These are phyloP conservation scores for Bursaphelenchus okinawaensis DNA, from an alignment of 2,888 invertebrate genomes.

Conservation along the genomic window DNA sequence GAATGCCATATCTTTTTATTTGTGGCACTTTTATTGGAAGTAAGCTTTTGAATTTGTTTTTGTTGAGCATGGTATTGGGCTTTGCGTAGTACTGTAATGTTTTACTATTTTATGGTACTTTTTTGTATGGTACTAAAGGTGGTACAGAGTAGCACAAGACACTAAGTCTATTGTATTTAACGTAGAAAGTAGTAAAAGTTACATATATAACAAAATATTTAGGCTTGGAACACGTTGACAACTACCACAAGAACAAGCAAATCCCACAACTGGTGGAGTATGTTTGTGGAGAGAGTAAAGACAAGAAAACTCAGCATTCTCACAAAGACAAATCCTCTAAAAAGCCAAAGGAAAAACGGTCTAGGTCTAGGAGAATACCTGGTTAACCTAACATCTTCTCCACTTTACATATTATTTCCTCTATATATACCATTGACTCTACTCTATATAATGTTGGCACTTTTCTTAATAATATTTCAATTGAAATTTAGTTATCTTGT, in stretches of 20 bases:
- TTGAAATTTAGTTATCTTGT: too few relatives aligned
- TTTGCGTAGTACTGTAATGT: not conserved
- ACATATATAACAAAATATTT: too few relatives aligned
- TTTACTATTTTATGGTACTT: too few relatives aligned
- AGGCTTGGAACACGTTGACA: conserved; percentile 54
- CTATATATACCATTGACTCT: too few relatives aligned
- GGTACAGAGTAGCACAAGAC: too few relatives aligned
- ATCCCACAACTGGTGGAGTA: conserved; percentile 52
- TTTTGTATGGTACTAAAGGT: too few relatives aligned
- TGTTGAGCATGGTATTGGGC: not conserved
- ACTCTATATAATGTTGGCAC: too few relatives aligned
- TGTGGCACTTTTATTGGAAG: conserved; percentile 57
- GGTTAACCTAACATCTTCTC: too few relatives aligned
- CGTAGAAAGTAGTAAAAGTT: too few relatives aligned
- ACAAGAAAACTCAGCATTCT: conserved; percentile 34
- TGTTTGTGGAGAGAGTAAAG: conserved; percentile 53
- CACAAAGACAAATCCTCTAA: conserved; percentile 37
- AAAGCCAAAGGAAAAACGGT: conserved; percentile 5
- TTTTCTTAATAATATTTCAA: too few relatives aligned
- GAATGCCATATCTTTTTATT: conserved; percentile 55
- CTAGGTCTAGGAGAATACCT: not conserved
- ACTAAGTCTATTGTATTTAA: too few relatives aligned
- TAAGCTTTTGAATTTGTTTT: conserved; percentile 19
- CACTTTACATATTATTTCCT: too few relatives aligned
- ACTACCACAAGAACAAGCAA: conserved; percentile 53